phyloP scores from a whole-genome alignment of 2,888 invertebrate genomes.

The Ophioninae sp. region DNA sequence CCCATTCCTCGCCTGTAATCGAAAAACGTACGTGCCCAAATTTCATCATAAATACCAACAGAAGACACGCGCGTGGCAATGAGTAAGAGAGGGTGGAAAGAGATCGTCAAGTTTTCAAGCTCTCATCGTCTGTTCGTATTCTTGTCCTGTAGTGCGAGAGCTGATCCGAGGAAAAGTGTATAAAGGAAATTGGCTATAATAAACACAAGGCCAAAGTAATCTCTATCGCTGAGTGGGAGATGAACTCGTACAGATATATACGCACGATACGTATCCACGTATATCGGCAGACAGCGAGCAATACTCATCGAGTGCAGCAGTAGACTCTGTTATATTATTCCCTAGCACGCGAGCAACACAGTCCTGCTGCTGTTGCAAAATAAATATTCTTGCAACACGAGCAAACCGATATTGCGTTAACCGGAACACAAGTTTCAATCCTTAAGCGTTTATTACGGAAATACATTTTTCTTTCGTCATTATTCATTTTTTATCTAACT shows the following conservation, averaged over 20 bases:
- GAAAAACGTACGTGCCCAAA: not conserved
- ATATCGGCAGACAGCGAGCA: slow-evolving; percentile 12
- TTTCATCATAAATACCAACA: not conserved
- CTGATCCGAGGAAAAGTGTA: slow-evolving; percentile 61
- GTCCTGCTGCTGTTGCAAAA: slow-evolving; percentile 30
- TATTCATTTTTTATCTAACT: not conserved
- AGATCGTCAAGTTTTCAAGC: not conserved
- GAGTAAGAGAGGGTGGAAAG: not conserved
- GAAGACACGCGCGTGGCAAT: not conserved
- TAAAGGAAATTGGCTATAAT: slow-evolving; percentile 74
- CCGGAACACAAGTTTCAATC: not conserved
- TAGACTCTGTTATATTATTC: slow-evolving; percentile 37
- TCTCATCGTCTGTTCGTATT: slow-evolving; percentile 18
- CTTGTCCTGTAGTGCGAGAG: slow-evolving; percentile 37
- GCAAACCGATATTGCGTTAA: slow-evolving; percentile 28
- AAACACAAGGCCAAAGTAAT: slow-evolving; percentile 75
- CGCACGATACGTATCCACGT: not conserved
- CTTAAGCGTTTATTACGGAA: not conserved
- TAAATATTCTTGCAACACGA: slow-evolving; percentile 21
- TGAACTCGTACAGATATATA: slow-evolving; percentile 10
- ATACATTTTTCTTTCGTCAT: not conserved
- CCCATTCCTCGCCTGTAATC: slow-evolving; percentile 82
- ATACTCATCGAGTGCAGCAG: slow-evolving; percentile 30
- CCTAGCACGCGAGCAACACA: slow-evolving; percentile 23
- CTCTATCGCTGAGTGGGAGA: slow-evolving; percentile 65